Conservation (phyloP, 2,113 vertebrate species). For the Microtus richardsoni region DNA sequence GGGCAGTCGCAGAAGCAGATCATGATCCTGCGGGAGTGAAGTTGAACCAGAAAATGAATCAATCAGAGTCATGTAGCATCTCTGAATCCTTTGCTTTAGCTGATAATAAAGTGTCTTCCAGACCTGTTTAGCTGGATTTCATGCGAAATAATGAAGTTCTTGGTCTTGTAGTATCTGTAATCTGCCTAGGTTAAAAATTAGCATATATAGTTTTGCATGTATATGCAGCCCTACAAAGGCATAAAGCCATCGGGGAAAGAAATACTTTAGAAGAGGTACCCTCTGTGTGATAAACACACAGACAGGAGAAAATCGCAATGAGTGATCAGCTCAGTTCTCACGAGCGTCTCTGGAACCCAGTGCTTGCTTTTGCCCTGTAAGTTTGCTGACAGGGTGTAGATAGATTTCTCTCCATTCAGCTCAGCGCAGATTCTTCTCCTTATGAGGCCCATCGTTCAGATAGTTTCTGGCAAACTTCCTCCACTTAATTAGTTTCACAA, state of each 20-base stretch:
- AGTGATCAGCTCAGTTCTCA: not conserved
- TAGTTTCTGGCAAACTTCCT: conserved; percentile 33
- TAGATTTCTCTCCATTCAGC: not conserved
- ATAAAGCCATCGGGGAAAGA: conserved; percentile 10
- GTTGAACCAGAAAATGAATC: not conserved
- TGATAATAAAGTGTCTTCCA: not conserved
- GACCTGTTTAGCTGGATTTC: not conserved
- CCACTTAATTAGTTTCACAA: conserved; percentile 53
- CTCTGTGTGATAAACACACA: conserved; percentile 1
- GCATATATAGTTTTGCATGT: not conserved
- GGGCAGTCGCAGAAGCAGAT: not conserved
- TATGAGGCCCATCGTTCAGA: not conserved
- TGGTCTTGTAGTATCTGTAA: not conserved
- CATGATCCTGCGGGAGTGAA: not conserved
- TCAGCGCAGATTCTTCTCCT: not conserved
- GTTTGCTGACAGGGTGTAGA: not conserved
- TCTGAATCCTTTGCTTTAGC: not conserved
- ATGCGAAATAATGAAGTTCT: conserved; percentile 23
- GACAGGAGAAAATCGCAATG: not conserved
- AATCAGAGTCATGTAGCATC: not conserved
- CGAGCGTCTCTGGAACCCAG: not conserved
- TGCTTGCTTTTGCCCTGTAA: not conserved
- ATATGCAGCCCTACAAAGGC: conserved; percentile 1
- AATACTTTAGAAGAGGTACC: not conserved
- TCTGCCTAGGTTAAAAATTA: not conserved